These are phyloP conservation scores for Enteromius fasciolatus DNA, from an alignment of 2,797 vertebrate genomes.

Conservation along the genomic window DNA sequence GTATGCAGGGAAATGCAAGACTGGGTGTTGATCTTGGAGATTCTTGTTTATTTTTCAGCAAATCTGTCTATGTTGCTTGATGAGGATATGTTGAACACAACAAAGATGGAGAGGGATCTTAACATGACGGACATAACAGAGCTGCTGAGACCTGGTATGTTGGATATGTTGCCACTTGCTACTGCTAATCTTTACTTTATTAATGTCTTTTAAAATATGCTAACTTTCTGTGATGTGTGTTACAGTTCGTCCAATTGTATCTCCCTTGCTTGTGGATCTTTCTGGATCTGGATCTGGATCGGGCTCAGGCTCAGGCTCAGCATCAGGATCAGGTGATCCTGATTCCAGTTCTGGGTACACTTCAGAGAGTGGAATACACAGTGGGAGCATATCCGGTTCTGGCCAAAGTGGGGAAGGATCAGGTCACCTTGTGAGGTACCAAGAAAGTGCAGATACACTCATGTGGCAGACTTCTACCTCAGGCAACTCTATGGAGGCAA, in stretches of 20 bases:
- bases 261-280: constrained; percentile 62
- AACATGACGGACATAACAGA: constrained; percentile 45
- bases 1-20: background rate
- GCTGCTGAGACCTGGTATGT: constrained; percentile 47
- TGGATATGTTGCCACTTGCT: background rate
- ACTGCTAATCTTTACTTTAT: background rate
- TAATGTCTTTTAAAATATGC: background rate
- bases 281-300: constrained; percentile 73
- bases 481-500: constrained; percentile 63
- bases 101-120: constrained; percentile 12
- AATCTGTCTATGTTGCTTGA: constrained; percentile 39
- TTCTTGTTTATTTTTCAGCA: constrained; percentile 39
- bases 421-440: constrained; percentile 55
- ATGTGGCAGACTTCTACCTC: constrained; percentile 65
- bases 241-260: constrained; percentile 64
- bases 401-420: constrained; percentile 55
- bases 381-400: constrained; percentile 60
- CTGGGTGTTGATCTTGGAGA: background rate
- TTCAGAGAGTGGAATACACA: constrained; percentile 33
- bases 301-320: constrained; percentile 64
- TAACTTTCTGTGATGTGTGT: constrained; percentile 29
- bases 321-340: constrained; percentile 38
- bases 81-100: constrained; percentile 40
- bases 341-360: constrained; percentile 49
- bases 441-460: constrained; percentile 46